These are phyloP conservation scores for Cherax destructor DNA, from an alignment of 1,140 invertebrate genomes.

Conservation along the genomic window DNA sequence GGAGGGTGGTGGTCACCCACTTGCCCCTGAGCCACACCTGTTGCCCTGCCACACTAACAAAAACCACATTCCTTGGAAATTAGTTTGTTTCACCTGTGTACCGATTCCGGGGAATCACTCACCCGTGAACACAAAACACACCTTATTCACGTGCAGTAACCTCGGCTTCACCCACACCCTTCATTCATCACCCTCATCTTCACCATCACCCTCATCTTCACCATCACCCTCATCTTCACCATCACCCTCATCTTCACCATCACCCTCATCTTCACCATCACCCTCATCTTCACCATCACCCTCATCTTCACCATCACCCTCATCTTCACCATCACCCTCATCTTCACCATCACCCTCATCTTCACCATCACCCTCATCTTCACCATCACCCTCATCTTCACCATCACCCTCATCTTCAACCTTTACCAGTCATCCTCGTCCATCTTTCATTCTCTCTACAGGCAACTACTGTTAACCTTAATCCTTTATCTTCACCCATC, in stretches of 20 bases:
- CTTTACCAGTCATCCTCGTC: neutral
- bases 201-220: neutral
- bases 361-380: neutral
- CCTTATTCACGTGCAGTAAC: no score
- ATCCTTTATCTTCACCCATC: no score
- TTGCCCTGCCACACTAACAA: no score
- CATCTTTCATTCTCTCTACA: neutral
- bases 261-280: neutral
- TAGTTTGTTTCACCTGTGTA: no score
- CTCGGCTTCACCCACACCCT: neutral
- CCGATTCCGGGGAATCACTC: no score
- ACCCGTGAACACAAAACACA: no score
- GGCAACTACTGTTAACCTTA: no score
- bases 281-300: neutral
- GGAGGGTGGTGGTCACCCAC: no score
- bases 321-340: neutral
- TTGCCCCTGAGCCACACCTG: no score
- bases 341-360: no score
- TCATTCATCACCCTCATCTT: neutral
- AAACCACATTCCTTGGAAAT: no score
- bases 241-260: neutral
- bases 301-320: neutral
- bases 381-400: no score
- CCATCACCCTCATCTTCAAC: neutral
- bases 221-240: neutral